phyloP scores from a whole-genome alignment of 2,888 invertebrate genomes.

The Plagodis dolabraria region DNA sequence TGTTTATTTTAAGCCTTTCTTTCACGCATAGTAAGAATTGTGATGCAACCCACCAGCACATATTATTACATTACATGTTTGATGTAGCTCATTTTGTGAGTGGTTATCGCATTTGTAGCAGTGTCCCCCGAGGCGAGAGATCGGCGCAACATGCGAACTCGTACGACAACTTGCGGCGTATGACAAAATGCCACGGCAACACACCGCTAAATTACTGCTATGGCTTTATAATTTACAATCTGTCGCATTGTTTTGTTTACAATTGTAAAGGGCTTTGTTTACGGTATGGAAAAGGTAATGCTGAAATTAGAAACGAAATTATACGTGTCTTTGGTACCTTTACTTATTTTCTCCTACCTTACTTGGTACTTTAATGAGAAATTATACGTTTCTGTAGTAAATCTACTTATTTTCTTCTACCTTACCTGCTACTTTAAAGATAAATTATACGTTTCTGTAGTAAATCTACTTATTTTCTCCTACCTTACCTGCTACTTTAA shows the following conservation, averaged over 20 bases:
- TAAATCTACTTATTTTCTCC: neutral
- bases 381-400: neutral
- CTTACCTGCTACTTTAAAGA: too few relatives aligned
- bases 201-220: constrained; percentile 26
- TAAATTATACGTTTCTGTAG: neutral
- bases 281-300: neutral
- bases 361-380: too few relatives aligned
- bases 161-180: constrained; percentile 24
- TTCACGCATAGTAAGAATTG: too few relatives aligned
- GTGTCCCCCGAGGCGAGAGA: constrained; percentile 32
- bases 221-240: constrained; percentile 28
- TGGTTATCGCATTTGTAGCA: constrained; percentile 38
- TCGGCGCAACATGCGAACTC: constrained; percentile 19
- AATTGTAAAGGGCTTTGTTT: constrained; percentile 7
- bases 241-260: constrained; percentile 24
- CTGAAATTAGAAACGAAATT: neutral
- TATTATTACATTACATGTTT: constrained; percentile 11
- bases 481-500: too few relatives aligned
- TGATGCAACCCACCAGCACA: too few relatives aligned
- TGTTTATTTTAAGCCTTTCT: too few relatives aligned
- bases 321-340: neutral
- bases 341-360: neutral
- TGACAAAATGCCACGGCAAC: constrained; percentile 28
- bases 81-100: constrained; percentile 32
- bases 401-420: neutral